Conservation (phyloP, 2,888 invertebrate genomes). For the Chymomyza amoena region DNA sequence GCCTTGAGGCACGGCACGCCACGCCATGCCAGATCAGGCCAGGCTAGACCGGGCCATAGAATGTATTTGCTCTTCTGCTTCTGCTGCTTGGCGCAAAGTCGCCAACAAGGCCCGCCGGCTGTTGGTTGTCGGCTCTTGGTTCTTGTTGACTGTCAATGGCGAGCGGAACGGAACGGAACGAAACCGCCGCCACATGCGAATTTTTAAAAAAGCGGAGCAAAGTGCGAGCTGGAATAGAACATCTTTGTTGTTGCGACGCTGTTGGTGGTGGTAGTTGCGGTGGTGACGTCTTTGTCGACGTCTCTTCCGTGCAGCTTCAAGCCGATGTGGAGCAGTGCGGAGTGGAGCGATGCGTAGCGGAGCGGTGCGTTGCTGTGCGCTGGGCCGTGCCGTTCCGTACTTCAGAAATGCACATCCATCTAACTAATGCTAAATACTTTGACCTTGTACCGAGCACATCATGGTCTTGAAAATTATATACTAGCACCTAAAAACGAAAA, state of each 20-base stretch:
- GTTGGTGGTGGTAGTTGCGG: neutral
- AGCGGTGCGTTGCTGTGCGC: neutral
- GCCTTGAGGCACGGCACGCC: constrained; percentile 54
- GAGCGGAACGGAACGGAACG: constrained; percentile 19
- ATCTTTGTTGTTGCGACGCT: neutral
- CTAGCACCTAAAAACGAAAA: constrained; percentile 44
- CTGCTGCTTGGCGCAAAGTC: neutral
- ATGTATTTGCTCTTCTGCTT: constrained; percentile 8
- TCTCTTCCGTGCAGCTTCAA: neutral
- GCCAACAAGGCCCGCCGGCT: neutral
- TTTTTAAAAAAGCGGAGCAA: neutral
- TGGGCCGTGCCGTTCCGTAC: constrained; percentile 66
- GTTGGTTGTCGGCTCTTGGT: neutral
- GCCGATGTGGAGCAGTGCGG: neutral
- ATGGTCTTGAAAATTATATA: constrained; percentile 72
- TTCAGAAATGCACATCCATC: constrained; percentile 49
- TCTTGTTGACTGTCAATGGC: constrained; percentile 2
- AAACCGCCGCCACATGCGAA: constrained; percentile 6
- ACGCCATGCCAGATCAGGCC: neutral
- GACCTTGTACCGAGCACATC: constrained; percentile 61
- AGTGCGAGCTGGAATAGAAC: neutral
- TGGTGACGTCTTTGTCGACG: constrained; percentile 52
- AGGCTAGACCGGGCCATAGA: neutral
- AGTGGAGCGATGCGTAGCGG: neutral
- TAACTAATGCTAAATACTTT: constrained; percentile 74